Evolutionary conservation across 2,888 invertebrate species (phyloP).

Genomic region (Ophraella communa): DNA sequence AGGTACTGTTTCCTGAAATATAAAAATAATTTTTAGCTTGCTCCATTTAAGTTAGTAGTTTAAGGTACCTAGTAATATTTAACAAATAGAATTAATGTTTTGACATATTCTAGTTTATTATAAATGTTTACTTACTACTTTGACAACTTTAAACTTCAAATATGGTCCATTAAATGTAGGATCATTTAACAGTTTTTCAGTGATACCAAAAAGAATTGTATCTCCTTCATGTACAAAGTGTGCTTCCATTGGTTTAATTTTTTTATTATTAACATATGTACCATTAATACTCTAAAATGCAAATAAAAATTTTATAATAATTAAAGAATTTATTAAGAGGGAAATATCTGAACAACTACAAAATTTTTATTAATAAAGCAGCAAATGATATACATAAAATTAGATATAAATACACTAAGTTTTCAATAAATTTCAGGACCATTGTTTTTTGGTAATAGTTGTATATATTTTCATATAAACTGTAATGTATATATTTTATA

Average conservation of each 20-base stretch:
- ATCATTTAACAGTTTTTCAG: slow-evolving; percentile 6
- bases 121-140: background rate
- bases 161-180: background rate
- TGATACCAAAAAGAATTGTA: slow-evolving; percentile 63
- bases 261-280: slow-evolving; percentile 62
- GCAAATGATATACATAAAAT: no score
- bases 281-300: slow-evolving; percentile 67
- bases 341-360: no score
- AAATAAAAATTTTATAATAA: slow-evolving; percentile 21
- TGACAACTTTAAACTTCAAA: slow-evolving; percentile 26
- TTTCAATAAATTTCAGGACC: no score
- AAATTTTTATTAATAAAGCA: no score
- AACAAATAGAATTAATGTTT: background rate
- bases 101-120: background rate
- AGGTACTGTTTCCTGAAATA: background rate
- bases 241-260: slow-evolving; percentile 57
- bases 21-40: no score
- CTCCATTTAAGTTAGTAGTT: no score
- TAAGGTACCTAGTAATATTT: no score
- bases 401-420: no score
- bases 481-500: no score
- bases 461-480: no score
- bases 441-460: no score
- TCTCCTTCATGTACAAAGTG: slow-evolving; percentile 59
- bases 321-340: background rate